phyloP scores from a whole-genome alignment of 2,797 vertebrate genomes.

The Choloepus didactylus region DNA sequence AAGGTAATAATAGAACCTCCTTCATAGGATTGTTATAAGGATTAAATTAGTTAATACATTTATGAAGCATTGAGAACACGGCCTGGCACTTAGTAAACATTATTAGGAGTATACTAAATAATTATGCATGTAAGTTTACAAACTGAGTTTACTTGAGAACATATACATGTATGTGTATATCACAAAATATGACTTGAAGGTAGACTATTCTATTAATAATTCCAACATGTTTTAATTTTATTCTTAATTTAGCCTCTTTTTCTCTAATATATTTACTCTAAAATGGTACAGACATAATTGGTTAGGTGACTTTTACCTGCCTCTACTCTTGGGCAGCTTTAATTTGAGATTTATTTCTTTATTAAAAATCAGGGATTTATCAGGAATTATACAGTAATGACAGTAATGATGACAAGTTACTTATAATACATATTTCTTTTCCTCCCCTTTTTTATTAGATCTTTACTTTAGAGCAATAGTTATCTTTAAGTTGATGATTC shows the following conservation, averaged over 20 bases:
- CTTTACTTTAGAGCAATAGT: neutral
- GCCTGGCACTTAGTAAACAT: neutral
- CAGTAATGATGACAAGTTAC: neutral
- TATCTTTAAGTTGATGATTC: neutral
- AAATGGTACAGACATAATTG: neutral
- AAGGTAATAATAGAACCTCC: neutral
- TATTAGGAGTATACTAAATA: constrained; percentile 2
- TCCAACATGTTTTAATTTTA: neutral
- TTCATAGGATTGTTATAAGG: neutral
- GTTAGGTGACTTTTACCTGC: constrained; percentile 14
- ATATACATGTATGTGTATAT: neutral
- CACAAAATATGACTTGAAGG: constrained; percentile 3
- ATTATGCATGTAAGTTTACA: neutral
- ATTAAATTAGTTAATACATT: constrained; percentile 60
- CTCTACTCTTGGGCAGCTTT: neutral
- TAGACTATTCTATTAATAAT: constrained; percentile 30
- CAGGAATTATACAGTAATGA: neutral
- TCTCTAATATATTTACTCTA: neutral
- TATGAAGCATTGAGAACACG: neutral
- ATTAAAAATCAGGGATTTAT: constrained; percentile 16
- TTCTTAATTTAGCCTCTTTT: neutral
- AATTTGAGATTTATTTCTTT: constrained; percentile 30
- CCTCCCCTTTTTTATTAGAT: neutral
- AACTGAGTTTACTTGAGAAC: constrained; percentile 27
- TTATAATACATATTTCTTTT: neutral